A percentile compares a stretch with the other conserved stretches of the same genome.
Evolutionary conservation across 2,888 invertebrate species (phyloP).

Genomic region (Argyra leucocephala): DNA sequence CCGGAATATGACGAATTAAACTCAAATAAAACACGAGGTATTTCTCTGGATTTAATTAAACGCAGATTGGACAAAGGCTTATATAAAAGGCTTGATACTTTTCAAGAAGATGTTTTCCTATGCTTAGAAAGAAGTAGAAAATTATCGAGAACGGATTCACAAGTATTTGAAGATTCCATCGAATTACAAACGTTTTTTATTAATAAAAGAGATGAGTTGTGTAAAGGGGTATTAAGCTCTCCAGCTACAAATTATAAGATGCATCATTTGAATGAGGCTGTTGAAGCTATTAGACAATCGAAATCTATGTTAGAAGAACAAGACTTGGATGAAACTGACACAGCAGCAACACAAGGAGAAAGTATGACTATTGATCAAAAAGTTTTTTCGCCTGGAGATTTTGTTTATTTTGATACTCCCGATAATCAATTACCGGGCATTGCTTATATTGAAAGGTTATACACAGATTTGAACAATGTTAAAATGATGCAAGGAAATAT

Average conservation of each 20-base stretch:
- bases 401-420: constrained; percentile 72
- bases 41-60: constrained; percentile 88
- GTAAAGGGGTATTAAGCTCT: constrained; percentile 70
- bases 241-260: constrained; percentile 77
- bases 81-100: constrained; percentile 85
- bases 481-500: constrained; percentile 88
- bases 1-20: constrained; percentile 76
- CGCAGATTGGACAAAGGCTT: constrained; percentile 81
- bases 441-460: constrained; percentile 78
- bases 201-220: constrained; percentile 61
- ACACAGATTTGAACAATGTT: constrained; percentile 71
- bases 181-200: constrained; percentile 89
- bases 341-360: constrained; percentile 46
- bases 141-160: constrained; percentile 83
- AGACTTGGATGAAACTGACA: constrained; percentile 60
- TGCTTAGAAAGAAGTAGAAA: constrained; percentile 84
- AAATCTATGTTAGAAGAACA: constrained; percentile 68
- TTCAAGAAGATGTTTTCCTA: constrained; percentile 93
- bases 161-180: constrained; percentile 89
- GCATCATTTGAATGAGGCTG: constrained; percentile 62
- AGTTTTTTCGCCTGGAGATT: constrained; percentile 75
- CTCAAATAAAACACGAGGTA: constrained; percentile 60
- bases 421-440: constrained; percentile 58
- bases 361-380: constrained; percentile 67
- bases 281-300: constrained; percentile 64